phyloP scores from a whole-genome alignment of 2,797 vertebrate species.

The Micropoecilia bifurca region DNA sequence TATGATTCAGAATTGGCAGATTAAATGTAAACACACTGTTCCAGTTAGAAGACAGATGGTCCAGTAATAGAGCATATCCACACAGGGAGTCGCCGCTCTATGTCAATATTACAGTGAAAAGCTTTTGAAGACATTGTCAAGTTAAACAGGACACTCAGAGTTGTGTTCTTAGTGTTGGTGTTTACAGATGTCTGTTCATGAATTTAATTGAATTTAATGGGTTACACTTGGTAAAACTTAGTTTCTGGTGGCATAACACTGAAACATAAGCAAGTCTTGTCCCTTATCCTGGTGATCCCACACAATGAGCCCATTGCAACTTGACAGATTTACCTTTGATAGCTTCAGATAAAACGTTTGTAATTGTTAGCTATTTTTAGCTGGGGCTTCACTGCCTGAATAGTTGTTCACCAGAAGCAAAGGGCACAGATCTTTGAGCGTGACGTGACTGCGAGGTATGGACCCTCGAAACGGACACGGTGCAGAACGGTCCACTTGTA shows the following conservation, averaged over 20 bases:
- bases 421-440: constrained; percentile 4
- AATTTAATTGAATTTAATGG: neutral
- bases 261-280: neutral
- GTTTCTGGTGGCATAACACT: neutral
- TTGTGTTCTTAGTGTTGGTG: neutral
- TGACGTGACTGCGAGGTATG: constrained; percentile 34
- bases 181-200: neutral
- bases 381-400: neutral
- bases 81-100: neutral
- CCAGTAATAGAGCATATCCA: neutral
- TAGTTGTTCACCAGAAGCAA: neutral
- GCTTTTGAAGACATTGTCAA: neutral
- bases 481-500: constrained; percentile 33
- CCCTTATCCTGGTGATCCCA: neutral
- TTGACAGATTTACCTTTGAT: neutral
- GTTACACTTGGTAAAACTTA: neutral
- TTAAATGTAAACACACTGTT: neutral
- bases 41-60: neutral
- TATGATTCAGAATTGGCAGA: neutral
- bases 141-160: neutral
- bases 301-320: neutral
- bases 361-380: constrained; percentile 5
- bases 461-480: constrained; percentile 57
- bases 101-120: neutral
- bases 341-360: neutral